Evolutionary conservation across 1,140 invertebrate genomes (phyloP), one percentile per base, ranked within the genome.

Genomic region (Monochamus saltuarius): DNA sequence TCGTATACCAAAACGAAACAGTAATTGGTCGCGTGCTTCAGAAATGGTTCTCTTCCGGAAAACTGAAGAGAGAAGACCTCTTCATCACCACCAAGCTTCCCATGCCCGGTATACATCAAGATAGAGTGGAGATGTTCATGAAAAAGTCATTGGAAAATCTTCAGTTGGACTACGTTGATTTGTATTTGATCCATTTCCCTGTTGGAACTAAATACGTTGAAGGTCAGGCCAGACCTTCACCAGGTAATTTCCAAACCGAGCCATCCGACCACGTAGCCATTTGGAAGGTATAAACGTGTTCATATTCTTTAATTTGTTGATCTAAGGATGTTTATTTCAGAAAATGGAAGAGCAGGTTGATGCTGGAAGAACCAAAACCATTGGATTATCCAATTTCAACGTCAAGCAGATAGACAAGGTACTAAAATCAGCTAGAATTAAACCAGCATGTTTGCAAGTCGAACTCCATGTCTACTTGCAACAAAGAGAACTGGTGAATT

Each of bases 401-500:
- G 78, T 84, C 56, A 63, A 76, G 11, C 89, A 90, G 78, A 82
- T 90, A 53, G 67, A 79, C 45, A 79, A 80, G 17, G 81, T 91
- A 49, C 78, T 85, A 40, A 80, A 87, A 43, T 82, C 82, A 56
- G 81, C 84, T 22, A 79, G 80, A 58, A 83, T 90, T 17, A 85
- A 84, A 59, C 89, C 89, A 1, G 84, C 84, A 51, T 88, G 86
- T 71, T 76, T 90, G 19, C 84, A 92, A 81, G 80, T 94, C 29
- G 92, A 95, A 73, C 78, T 91, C 29, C 91, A 95, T 72, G 85
- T 87, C 0, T 92, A 91, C 68, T 83, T 91, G 62, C 91, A 94
- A 72, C 92, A 96, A 75, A 81, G 82, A 11, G 79, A 85, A 22
- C 73, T 96, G 14, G 79, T 88, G 7, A 80, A 88, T 62, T 92